These are phyloP conservation scores for Drosophila glabriapex DNA, from an alignment of 2,888 invertebrate genomes.

Conservation along the genomic window DNA sequence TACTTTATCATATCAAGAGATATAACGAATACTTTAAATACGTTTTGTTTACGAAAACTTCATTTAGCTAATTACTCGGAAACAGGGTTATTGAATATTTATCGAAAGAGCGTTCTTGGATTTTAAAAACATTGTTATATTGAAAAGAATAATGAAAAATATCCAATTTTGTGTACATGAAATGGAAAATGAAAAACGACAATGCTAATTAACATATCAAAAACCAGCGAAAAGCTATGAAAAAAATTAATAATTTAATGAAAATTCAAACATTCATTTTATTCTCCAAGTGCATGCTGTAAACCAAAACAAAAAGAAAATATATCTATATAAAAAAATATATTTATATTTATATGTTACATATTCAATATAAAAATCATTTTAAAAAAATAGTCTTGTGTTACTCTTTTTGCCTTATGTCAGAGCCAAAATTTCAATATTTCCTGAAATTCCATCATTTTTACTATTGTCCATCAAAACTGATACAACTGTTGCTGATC, in stretches of 20 bases:
- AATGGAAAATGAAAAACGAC: background rate
- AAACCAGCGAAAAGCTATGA: background rate
- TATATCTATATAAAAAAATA: background rate
- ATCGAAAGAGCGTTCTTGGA: background rate
- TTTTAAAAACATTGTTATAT: background rate
- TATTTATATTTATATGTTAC: background rate
- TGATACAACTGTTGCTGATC: background rate
- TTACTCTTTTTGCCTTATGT: background rate
- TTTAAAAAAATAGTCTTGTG: background rate
- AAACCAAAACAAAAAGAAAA: background rate
- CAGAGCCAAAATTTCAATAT: background rate
- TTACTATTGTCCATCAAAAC: background rate
- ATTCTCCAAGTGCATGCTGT: background rate
- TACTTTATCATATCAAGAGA: slow-evolving; percentile 1
- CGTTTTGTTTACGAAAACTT: background rate
- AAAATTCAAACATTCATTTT: background rate
- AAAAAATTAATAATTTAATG: background rate
- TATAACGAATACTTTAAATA: background rate
- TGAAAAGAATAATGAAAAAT: background rate
- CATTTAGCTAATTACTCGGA: background rate
- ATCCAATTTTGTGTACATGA: background rate
- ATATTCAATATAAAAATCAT: background rate
- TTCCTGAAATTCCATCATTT: background rate
- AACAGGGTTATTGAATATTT: slow-evolving; percentile 7
- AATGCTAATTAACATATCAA: slow-evolving; percentile 8